Conservation (phyloP, 92 coral and sea anemone species). For the Meandrina meandrites region DNA sequence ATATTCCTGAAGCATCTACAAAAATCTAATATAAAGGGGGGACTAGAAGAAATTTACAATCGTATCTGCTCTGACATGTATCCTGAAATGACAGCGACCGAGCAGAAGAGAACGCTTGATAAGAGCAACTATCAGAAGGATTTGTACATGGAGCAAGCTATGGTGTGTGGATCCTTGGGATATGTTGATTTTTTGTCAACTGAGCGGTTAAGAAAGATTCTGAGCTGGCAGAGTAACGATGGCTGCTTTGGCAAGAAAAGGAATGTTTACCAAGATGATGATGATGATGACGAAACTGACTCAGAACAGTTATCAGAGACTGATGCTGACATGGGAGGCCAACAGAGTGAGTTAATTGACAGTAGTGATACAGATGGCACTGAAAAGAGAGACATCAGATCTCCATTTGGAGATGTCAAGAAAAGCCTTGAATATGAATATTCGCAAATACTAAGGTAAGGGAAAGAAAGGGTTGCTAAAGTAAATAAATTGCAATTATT, state of each 20-base stretch:
- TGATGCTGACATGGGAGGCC: not conserved
- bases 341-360: conserved; percentile 1
- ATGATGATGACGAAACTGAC: not conserved
- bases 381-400: not conserved
- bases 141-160: conserved; percentile 90
- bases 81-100: conserved; percentile 80
- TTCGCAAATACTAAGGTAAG: conserved; percentile 29
- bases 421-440: conserved; percentile 15
- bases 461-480: not conserved
- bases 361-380: not conserved
- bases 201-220: conserved; percentile 52
- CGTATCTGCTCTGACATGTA: conserved; percentile 86
- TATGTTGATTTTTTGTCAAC: conserved; percentile 64
- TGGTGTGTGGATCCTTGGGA: conserved; percentile 89
- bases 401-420: conserved; percentile 21
- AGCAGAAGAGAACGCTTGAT: conserved; percentile 25
- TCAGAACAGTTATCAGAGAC: not conserved
- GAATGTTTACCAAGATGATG: not conserved
- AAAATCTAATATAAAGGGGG: conserved; percentile 53
- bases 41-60: conserved; percentile 63
- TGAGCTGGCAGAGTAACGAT: conserved; percentile 76
- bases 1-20: conserved; percentile 45
- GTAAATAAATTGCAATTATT: too few relatives aligned
- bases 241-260: conserved; percentile 70
- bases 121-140: conserved; percentile 39